A percentile compares a stretch with the other conserved stretches of the same genome.
Evolutionary conservation across 2,797 vertebrate genomes (phyloP).

Genomic region (Calcarius lapponicus): DNA sequence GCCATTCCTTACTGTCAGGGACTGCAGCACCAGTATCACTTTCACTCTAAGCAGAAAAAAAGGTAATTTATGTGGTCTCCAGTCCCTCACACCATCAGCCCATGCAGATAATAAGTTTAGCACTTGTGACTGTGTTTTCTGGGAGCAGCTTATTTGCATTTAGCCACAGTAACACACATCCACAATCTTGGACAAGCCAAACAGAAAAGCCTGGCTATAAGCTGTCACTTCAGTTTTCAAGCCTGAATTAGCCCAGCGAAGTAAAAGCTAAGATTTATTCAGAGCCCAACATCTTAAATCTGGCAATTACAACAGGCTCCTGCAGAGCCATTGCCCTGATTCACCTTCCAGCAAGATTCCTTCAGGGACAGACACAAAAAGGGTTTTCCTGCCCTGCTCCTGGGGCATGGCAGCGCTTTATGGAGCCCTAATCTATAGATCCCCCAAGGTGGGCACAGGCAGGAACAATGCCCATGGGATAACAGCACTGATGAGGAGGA

Average conservation of each 20-base stretch:
- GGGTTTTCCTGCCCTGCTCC: background rate
- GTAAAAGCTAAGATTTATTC: slow-evolving; percentile 32
- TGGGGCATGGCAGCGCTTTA: background rate
- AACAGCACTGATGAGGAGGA: background rate
- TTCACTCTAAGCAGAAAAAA: slow-evolving; percentile 25
- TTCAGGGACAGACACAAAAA: background rate
- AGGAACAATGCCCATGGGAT: background rate
- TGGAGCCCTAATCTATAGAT: background rate
- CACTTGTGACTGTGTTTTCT: background rate
- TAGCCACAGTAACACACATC: background rate
- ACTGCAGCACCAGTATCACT: slow-evolving; percentile 55
- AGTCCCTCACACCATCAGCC: background rate
- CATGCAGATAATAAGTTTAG: background rate
- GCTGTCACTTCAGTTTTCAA: slow-evolving; percentile 59
- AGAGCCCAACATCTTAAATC: slow-evolving; percentile 26
- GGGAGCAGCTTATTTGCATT: background rate
- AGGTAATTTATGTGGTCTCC: slow-evolving; percentile 34
- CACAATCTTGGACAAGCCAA: background rate
- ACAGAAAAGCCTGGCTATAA: slow-evolving; percentile 20
- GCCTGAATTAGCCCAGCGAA: slow-evolving; percentile 46
- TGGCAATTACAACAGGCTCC: slow-evolving; percentile 48
- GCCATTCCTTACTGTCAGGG: slow-evolving; percentile 76
- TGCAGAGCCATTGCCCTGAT: slow-evolving; percentile 11
- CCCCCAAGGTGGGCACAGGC: background rate
- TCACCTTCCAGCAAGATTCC: slow-evolving; percentile 5